phyloP scores from a whole-genome alignment of 1,140 invertebrate genomes.

The Trachymyrmex septentrionalis region DNA sequence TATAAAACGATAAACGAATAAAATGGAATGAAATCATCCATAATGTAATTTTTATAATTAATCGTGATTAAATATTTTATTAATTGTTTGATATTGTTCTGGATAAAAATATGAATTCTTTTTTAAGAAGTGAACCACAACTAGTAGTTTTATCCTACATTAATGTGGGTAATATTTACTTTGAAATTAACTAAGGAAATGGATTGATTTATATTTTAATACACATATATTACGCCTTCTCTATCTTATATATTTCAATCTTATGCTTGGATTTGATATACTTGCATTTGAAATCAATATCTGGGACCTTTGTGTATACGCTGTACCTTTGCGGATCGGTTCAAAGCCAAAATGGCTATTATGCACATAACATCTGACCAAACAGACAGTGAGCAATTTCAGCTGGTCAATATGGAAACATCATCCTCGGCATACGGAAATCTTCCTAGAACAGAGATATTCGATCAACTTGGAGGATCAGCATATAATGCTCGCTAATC shows the following conservation, averaged over 20 bases:
- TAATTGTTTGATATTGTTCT: no score
- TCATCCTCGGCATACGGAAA: slow-evolving; percentile 46
- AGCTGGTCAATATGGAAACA: slow-evolving; percentile 74
- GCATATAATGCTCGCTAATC: slow-evolving; percentile 70
- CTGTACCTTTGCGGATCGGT: slow-evolving; percentile 37
- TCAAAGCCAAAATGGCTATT: slow-evolving; percentile 68
- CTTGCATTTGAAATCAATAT: slow-evolving; percentile 32
- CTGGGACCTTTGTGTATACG: slow-evolving; percentile 7
- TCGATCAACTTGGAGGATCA: slow-evolving; percentile 70
- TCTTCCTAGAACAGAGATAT: slow-evolving; percentile 25
- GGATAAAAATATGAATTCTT: no score
- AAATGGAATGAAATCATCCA: no score
- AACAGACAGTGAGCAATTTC: slow-evolving; percentile 73
- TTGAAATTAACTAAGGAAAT: no score
- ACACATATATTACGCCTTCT: no score
- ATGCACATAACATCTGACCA: slow-evolving; percentile 72
- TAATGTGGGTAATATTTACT: no score
- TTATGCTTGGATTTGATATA: slow-evolving; percentile 30
- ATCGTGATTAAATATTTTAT: no score
- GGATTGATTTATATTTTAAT: no score
- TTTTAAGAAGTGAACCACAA: no score
- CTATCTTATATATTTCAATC: neutral
- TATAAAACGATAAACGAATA: no score
- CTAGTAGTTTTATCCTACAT: no score
- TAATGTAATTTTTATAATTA: no score